Evolutionary conservation across 1,140 invertebrate species (phyloP).

Genomic region (Fragariocoptes setiger): DNA sequence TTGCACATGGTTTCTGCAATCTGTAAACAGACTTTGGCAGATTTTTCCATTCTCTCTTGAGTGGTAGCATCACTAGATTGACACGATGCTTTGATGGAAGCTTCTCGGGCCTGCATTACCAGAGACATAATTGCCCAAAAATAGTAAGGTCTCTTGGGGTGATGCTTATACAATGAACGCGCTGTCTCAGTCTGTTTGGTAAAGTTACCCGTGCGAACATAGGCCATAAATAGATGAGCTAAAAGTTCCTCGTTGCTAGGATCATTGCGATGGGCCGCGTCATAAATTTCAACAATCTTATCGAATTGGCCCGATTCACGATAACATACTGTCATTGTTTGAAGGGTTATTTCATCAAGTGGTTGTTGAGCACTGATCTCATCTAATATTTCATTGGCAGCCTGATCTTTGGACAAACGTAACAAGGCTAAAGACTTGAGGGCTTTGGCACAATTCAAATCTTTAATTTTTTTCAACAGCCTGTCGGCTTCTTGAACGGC

Average conservation of each 20-base stretch:
- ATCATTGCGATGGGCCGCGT: conserved; percentile 47
- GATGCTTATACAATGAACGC: conserved; percentile 53
- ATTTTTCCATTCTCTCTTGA: neutral
- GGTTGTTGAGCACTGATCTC: conserved; percentile 45
- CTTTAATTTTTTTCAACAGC: conserved; percentile 64
- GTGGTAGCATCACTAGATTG: conserved; percentile 15
- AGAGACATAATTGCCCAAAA: conserved; percentile 91
- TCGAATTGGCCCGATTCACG: conserved; percentile 44
- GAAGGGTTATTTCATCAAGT: conserved; percentile 60
- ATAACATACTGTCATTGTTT: conserved; percentile 84
- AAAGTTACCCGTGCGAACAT: conserved; percentile 58
- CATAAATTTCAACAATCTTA: conserved; percentile 24
- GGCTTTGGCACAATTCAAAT: conserved; percentile 50
- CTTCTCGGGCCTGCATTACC: conserved; percentile 44
- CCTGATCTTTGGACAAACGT: conserved; percentile 42
- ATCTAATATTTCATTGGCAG: conserved; percentile 37
- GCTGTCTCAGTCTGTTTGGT: conserved; percentile 66
- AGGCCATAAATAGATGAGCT: conserved; percentile 75
- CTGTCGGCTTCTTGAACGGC: conserved; percentile 89
- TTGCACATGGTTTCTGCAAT: conserved; percentile 45
- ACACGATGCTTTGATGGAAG: too few species aligned
- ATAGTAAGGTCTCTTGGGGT: conserved; percentile 78
- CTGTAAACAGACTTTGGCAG: conserved; percentile 30
- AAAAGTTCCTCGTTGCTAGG: conserved; percentile 64
- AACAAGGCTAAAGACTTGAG: conserved; percentile 62